Evolutionary conservation across 2,113 vertebrate genomes (phyloP).

Genomic region (Forbesichthys papilliferus): DNA sequence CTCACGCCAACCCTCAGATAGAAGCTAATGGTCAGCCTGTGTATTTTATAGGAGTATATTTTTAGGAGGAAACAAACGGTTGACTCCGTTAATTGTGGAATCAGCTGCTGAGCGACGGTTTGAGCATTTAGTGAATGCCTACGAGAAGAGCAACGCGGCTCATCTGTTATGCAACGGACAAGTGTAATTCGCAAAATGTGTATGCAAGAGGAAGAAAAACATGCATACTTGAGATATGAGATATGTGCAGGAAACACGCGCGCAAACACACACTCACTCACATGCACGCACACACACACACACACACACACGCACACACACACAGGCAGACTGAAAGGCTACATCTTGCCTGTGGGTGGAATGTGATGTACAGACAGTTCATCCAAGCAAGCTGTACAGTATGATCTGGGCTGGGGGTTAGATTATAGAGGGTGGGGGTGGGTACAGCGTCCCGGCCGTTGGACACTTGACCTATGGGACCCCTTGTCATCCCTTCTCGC

Average conservation of each 20-base stretch:
- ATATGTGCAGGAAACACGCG: background rate
- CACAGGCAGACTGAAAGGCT: slow-evolving; percentile 31
- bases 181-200: slow-evolving; percentile 20
- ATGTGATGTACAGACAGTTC: slow-evolving; percentile 42
- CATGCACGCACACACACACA: background rate
- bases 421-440: background rate
- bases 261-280: background rate
- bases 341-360: slow-evolving; percentile 53
- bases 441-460: background rate
- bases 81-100: too few relatives aligned
- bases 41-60: too few relatives aligned
- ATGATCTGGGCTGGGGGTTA: slow-evolving; percentile 37
- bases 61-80: too few relatives aligned
- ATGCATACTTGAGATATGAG: background rate
- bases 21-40: too few relatives aligned
- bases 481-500: too few relatives aligned
- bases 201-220: slow-evolving; percentile 25
- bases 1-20: too few relatives aligned
- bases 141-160: slow-evolving; percentile 12
- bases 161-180: slow-evolving; percentile 25
- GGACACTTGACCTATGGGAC: too few relatives aligned
- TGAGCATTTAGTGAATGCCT: slow-evolving; percentile 3
- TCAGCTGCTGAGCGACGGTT: slow-evolving; percentile 5
- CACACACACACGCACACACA: background rate
- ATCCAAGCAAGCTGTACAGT: slow-evolving; percentile 35